Conservation (phyloP, 2,113 vertebrate species). For the Syngnathus floridae region DNA sequence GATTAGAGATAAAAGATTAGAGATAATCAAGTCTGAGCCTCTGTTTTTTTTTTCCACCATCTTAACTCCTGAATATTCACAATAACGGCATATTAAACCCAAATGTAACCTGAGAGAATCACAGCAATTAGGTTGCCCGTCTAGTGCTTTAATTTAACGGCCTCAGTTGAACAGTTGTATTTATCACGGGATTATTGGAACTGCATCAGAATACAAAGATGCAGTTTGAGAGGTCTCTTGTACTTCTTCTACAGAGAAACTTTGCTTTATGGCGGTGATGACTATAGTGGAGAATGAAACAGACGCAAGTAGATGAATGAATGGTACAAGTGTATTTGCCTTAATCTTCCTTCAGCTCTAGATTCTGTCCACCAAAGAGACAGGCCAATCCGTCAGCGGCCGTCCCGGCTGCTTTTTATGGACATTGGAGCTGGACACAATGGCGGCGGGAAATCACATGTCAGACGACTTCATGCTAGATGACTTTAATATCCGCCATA, state of each 20-base stretch:
- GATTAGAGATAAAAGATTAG: constrained; percentile 24
- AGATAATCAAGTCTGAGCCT: constrained; percentile 21
- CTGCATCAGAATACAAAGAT: constrained; percentile 8
- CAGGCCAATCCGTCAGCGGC: constrained; percentile 52
- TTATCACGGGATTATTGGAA: constrained; percentile 9
- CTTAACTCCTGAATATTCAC: constrained; percentile 13
- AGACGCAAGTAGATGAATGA: constrained; percentile 19
- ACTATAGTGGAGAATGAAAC: neutral
- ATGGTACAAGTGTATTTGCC: constrained; percentile 3
- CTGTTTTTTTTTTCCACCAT: neutral
- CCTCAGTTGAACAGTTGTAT: constrained; percentile 7
- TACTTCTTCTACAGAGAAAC: constrained; percentile 15
- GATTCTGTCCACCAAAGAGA: constrained; percentile 33
- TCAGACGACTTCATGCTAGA: constrained; percentile 63
- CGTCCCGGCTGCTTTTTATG: constrained; percentile 36
- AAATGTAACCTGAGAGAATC: constrained; percentile 26
- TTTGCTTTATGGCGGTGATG: constrained; percentile 4
- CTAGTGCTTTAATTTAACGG: constrained; percentile 19
- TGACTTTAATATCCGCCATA: constrained; percentile 69
- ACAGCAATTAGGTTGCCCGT: constrained; percentile 15
- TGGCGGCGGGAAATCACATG: constrained; percentile 55
- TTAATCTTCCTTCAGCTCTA: constrained; percentile 17
- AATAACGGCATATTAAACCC: constrained; percentile 16
- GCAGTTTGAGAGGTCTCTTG: constrained; percentile 14
- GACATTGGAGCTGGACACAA: constrained; percentile 47